Percentiles rank a stretch among this genome's conserved stretches.
These are phyloP conservation scores for Rattus rattus DNA, from an alignment of 2,113 vertebrate genomes.

Conservation along the genomic window DNA sequence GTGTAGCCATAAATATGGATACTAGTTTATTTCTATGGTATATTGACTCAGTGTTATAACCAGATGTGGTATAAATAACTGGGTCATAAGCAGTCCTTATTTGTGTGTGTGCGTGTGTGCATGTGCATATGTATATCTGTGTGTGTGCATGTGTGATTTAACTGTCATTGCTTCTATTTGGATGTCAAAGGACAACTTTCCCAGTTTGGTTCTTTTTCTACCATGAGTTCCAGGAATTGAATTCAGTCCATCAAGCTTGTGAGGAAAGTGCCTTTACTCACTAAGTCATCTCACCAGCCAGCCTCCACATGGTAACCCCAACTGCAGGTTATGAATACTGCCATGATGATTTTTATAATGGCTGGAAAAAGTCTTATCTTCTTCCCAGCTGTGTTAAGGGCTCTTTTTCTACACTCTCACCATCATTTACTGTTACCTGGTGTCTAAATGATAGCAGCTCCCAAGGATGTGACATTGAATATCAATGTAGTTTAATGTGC, in stretches of 20 bases:
- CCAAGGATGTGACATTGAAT: background rate
- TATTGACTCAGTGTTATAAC: background rate
- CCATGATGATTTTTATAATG: background rate
- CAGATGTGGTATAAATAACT: background rate
- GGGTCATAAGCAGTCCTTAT: background rate
- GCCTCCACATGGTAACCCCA: background rate
- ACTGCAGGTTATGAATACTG: background rate
- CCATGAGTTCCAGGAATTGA: background rate
- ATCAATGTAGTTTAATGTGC: background rate
- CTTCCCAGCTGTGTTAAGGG: background rate
- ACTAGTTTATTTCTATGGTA: background rate
- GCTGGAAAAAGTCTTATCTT: background rate
- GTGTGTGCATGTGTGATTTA: background rate
- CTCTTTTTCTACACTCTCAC: background rate
- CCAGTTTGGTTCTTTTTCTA: background rate
- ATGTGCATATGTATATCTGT: background rate
- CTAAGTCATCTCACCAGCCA: background rate
- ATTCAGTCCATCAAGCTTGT: background rate
- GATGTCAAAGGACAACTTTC: background rate
- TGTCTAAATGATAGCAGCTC: background rate
- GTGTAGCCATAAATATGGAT: background rate
- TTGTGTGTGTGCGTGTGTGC: background rate
- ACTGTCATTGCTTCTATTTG: background rate
- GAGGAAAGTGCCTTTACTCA: background rate
- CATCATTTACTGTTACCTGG: background rate